A percentile compares a stretch with the other conserved stretches of the same genome.
These are phyloP conservation scores for Nannoperca australis DNA, from an alignment of 2,797 vertebrate genomes.

Conservation along the genomic window DNA sequence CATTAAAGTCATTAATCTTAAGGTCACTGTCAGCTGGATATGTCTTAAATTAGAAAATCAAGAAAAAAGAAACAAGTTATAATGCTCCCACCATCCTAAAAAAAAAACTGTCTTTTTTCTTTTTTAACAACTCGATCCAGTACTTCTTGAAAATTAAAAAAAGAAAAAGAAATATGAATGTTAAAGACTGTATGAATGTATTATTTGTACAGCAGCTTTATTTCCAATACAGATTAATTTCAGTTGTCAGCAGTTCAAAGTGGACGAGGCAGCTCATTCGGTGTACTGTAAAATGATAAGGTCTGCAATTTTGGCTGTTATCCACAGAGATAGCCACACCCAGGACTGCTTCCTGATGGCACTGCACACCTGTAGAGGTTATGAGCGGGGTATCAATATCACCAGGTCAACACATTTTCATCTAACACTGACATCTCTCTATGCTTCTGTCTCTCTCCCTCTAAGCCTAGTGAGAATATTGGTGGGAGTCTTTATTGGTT, in stretches of 20 bases:
- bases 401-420: constrained; percentile 83
- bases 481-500: constrained; percentile 83
- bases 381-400: constrained; percentile 81
- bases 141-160: background rate
- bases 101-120: background rate
- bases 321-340: constrained; percentile 71
- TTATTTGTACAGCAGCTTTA: constrained; percentile 8
- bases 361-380: constrained; percentile 80
- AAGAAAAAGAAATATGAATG: background rate
- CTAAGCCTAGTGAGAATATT: constrained; percentile 77
- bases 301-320: constrained; percentile 65
- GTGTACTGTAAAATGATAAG: constrained; percentile 60
- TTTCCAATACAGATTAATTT: constrained; percentile 40
- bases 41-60: constrained; percentile 46
- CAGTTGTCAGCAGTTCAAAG: constrained; percentile 56
- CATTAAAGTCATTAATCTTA: constrained; percentile 51
- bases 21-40: constrained; percentile 44
- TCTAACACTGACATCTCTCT: constrained; percentile 78
- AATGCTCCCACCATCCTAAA: background rate
- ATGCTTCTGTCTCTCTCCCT: constrained; percentile 48
- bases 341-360: constrained; percentile 66
- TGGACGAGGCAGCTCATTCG: constrained; percentile 34
- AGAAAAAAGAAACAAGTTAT: constrained; percentile 2
- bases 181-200: background rate
- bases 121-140: background rate